A percentile compares a stretch with the other conserved stretches of the same genome.
These are phyloP conservation scores for Spodoptera frugiperda DNA, from an alignment of 1,140 invertebrate species.

Conservation along the genomic window DNA sequence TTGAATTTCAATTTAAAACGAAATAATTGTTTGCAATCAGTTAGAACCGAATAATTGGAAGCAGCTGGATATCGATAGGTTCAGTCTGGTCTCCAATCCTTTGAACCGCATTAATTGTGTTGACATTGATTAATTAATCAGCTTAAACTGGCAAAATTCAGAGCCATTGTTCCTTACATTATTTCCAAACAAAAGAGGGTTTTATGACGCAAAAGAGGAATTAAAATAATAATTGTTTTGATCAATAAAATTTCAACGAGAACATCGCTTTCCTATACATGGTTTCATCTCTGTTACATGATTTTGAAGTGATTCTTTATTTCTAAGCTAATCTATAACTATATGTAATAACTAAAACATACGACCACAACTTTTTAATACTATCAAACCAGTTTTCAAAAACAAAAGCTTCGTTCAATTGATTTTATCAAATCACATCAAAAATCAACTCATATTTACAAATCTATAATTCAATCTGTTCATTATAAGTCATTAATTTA, in stretches of 20 bases:
- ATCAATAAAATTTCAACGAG: not conserved
- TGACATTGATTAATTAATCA: conserved; percentile 28
- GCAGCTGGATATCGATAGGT: not conserved
- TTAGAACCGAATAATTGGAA: conserved; percentile 5
- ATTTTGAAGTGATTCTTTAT: too few species aligned
- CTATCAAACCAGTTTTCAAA: too few species aligned
- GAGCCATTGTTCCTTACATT: conserved; percentile 12
- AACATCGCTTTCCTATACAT: too few species aligned
- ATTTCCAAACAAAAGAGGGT: conserved; percentile 3
- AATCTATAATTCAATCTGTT: too few species aligned
- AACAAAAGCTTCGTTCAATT: too few species aligned
- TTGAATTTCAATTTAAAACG: not conserved
- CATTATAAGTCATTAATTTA: too few species aligned
- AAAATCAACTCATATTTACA: too few species aligned
- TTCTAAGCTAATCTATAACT: too few species aligned
- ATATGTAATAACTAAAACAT: too few species aligned
- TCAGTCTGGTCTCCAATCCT: conserved; percentile 1
- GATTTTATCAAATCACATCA: too few species aligned
- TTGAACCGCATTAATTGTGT: conserved; percentile 24
- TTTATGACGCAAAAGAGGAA: not conserved
- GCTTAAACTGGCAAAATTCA: conserved; percentile 23
- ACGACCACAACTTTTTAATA: too few species aligned
- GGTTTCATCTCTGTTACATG: too few species aligned
- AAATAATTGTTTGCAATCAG: conserved; percentile 13
- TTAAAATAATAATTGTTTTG: not conserved